Conservation (phyloP, 2,113 vertebrate genomes). For the Brachyhypopomus occidentalis region DNA sequence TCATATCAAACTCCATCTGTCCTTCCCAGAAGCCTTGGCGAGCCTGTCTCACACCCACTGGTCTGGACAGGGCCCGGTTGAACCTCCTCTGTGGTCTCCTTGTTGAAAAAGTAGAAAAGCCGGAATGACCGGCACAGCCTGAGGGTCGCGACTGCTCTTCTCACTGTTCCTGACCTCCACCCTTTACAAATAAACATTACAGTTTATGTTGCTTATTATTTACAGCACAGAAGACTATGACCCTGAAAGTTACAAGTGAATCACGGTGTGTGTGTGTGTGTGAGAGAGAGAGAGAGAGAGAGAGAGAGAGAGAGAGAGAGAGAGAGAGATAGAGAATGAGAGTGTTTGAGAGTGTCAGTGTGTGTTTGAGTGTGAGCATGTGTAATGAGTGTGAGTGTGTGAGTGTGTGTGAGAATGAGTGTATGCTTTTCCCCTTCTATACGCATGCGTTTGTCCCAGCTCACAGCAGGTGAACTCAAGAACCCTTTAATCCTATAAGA, state of each 20-base stretch:
- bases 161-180: not conserved
- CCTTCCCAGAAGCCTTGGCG: constrained; percentile 45
- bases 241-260: constrained; percentile 12
- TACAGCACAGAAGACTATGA: constrained; percentile 13
- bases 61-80: not conserved
- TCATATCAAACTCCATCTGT: constrained; percentile 38
- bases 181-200: not conserved
- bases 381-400: not conserved
- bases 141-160: not conserved
- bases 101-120: constrained; percentile 14
- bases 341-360: not conserved
- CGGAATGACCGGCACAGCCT: not conserved
- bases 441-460: not conserved
- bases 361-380: constrained; percentile 8
- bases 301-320: too few species aligned
- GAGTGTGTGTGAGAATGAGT: not conserved
- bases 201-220: not conserved
- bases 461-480: constrained; percentile 39
- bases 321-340: too few species aligned
- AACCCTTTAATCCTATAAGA: constrained; percentile 39
- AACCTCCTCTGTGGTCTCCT: constrained; percentile 2
- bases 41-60: constrained; percentile 12
- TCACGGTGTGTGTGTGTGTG: constrained; percentile 17
- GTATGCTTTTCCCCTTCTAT: not conserved
- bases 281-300: not conserved